Base-by-base conservation (phyloP, 2,797 vertebrate species). In the Tangara arthus region DNA sequence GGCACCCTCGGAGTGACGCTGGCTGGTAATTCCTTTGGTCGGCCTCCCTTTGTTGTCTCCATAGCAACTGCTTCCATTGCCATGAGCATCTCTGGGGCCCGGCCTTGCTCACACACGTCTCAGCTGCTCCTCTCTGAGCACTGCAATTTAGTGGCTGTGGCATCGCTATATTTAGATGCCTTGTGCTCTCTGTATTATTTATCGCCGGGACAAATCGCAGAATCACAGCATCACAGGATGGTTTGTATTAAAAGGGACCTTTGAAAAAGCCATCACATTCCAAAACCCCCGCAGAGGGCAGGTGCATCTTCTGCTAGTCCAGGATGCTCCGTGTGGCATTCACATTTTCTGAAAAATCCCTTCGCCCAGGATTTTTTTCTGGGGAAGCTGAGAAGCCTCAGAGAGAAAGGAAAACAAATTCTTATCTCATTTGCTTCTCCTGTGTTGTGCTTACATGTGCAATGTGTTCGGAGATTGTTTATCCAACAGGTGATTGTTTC, bases 61-160 rank as follows among this genome's bases (percentile, higher is more conserved):
- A 98, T 97, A 95, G 96, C 95, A 98, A 98, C 98, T n/a, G 28
- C 93, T 97, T 97, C 97, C 94, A 96, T 82, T 96, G 90, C 97
- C 88, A 94, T 93, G 89, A 97, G 96, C 92, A 96, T 96, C 96
- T 97, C 97, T 92, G 84, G 92, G 94, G 93, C 92, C 78, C 30
- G 61, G 94, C 76, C 90, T 96, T 71, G 56, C 96, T 97, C 93
- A 64, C 77, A 59, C 37, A 85, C 32, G 7, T 94, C 96, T 97
- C 94, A 90, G 94, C 95, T 61, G 20, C 90, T 97, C 81, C 81
- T 86, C 70, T 95, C 92, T 60, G 87, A 96, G 84, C 57, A 70
- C 87, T 95, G 91, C 91, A 97, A 94, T 97, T 77, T 95, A 97
- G 93, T 95, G 92, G 90, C 82, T 87, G 71, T 52, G 17, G 49